phyloP scores from a whole-genome alignment of 2,797 vertebrate genomes.

The Threskiornis aethiopicus region DNA sequence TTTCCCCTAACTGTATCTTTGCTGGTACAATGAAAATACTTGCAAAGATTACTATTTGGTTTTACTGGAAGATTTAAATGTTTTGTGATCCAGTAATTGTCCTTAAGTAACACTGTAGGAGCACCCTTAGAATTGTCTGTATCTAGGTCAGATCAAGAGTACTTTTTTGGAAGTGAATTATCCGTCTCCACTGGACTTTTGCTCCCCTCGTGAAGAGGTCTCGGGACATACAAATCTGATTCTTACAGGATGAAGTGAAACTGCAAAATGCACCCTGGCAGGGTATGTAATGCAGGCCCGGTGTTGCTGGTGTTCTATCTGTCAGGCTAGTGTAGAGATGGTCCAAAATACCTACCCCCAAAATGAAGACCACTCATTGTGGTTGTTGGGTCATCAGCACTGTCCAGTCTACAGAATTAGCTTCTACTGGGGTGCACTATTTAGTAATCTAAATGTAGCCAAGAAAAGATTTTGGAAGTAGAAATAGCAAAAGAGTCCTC shows the following conservation, averaged over 20 bases:
- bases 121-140: not conserved
- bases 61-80: not conserved
- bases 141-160: not conserved
- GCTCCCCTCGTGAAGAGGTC: not conserved
- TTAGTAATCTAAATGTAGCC: not conserved
- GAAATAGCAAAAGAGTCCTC: not conserved
- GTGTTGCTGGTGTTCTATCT: not conserved
- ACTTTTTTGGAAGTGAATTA: not conserved
- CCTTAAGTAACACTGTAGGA: not conserved
- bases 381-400: not conserved
- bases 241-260: not conserved
- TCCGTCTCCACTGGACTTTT: accelerated
- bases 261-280: not conserved
- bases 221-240: not conserved
- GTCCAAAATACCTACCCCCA: not conserved
- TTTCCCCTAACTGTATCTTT: not conserved
- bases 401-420: not conserved
- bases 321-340: not conserved
- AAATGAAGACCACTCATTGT: not conserved
- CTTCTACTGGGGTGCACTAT: not conserved
- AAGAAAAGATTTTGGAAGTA: not conserved
- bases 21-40: not conserved
- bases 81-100: not conserved
- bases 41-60: not conserved
- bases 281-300: not conserved